phyloP scores from a whole-genome alignment of 2,113 vertebrate species.

The Aldabrachelys gigantea region DNA sequence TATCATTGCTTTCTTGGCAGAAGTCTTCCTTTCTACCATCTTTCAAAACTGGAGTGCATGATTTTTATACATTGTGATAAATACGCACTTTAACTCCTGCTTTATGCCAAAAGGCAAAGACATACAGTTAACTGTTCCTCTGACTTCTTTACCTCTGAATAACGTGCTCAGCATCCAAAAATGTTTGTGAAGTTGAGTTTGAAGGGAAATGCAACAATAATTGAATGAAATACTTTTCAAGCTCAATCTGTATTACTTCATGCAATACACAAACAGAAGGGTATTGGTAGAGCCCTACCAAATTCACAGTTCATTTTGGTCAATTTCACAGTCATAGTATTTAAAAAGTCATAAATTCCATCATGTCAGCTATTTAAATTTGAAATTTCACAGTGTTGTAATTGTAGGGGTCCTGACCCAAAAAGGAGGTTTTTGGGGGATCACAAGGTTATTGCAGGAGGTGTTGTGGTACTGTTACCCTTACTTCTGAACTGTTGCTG shows the following conservation, averaged over 20 bases:
- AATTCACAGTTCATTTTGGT: no score
- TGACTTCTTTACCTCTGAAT: slow-evolving; percentile 13
- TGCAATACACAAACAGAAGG: not conserved
- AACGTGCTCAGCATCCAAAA: not conserved
- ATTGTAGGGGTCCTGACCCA: no score
- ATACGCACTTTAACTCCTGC: slow-evolving; percentile 49
- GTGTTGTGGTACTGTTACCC: no score
- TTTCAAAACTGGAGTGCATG: slow-evolving; percentile 35
- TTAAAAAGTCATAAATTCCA: no score
- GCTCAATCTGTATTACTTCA: not conserved
- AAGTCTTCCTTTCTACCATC: slow-evolving; percentile 40
- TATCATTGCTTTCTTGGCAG: slow-evolving; percentile 60
- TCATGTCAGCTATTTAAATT: no score
- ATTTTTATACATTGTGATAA: slow-evolving; percentile 60
- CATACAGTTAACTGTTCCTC: slow-evolving; percentile 40
- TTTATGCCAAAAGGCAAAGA: slow-evolving; percentile 57
- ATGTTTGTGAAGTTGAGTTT: slow-evolving; percentile 27
- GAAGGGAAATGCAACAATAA: not conserved
- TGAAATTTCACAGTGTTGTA: no score
- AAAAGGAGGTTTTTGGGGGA: no score
- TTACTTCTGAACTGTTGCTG: no score
- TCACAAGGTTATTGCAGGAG: no score
- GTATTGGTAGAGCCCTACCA: not conserved
- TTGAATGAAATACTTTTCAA: not conserved
- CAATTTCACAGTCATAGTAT: no score